Conservation (phyloP, 92 coral and sea anemone genomes). For the Bergia sp. region DNA sequence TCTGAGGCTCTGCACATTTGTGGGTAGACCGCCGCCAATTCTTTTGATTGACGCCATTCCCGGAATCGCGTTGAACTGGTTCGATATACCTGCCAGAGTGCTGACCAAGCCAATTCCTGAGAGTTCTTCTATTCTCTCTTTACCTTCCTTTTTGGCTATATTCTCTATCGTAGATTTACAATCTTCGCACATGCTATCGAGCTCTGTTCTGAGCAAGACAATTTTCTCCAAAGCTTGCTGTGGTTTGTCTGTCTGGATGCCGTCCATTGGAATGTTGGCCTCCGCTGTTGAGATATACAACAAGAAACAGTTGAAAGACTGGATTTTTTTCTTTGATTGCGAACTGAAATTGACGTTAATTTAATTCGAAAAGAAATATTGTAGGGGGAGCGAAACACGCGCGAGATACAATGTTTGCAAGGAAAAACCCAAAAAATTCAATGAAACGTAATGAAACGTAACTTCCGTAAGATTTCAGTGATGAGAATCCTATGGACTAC, state of each 20-base stretch:
- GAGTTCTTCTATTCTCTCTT: slow-evolving; percentile 58
- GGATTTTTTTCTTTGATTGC: no score
- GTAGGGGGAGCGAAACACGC: no score
- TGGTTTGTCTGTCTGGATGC: slow-evolving; percentile 26
- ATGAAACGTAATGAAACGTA: no score
- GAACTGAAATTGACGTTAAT: no score
- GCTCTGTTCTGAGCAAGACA: slow-evolving; percentile 66
- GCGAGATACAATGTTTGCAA: no score
- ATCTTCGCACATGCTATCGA: slow-evolving; percentile 66
- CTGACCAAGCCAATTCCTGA: slow-evolving; percentile 41
- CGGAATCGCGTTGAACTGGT: slow-evolving; percentile 70
- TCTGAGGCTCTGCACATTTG: slow-evolving; percentile 46
- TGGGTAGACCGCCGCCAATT: slow-evolving; percentile 67
- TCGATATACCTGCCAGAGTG: slow-evolving; percentile 55
- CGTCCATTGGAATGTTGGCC: neutral
- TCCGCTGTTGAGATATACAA: neutral
- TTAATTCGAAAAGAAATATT: no score
- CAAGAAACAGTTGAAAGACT: neutral
- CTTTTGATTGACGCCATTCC: slow-evolving; percentile 61
- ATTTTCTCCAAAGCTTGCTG: slow-evolving; percentile 52
- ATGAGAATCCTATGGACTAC: no score
- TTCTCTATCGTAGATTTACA: slow-evolving; percentile 67
- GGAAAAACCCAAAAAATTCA: no score
- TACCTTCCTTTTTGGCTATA: slow-evolving; percentile 69
- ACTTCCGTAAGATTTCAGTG: no score